Percentiles rank a stretch among this genome's conserved stretches.
Evolutionary conservation across 1,140 invertebrate genomes (phyloP).

Genomic region (Chrysomallon squamiferum): DNA sequence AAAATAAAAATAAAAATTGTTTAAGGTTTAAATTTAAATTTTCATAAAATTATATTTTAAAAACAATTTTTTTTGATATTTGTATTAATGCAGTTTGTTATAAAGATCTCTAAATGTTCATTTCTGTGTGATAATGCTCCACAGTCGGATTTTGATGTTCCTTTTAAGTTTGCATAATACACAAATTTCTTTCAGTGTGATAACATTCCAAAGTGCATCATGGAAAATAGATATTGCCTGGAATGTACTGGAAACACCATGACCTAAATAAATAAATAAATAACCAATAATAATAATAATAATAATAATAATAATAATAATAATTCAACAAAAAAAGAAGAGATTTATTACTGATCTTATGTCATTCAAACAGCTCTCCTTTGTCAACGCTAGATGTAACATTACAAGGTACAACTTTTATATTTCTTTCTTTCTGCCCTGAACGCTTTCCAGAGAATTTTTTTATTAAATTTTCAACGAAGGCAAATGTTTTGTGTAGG

Average conservation of each 20-base stretch:
- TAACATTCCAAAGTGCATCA: conserved; percentile 59
- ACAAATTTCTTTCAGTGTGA: conserved; percentile 74
- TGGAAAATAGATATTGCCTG: conserved; percentile 60
- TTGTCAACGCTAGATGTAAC: conserved; percentile 78
- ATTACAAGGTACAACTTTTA: conserved; percentile 68
- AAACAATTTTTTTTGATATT: too few species aligned
- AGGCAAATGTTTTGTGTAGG: conserved; percentile 19
- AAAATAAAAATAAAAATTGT: too few species aligned
- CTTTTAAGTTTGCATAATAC: conserved; percentile 80
- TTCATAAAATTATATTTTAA: too few species aligned
- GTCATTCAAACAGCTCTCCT: conserved; percentile 83
- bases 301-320: too few species aligned
- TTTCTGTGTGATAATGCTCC: conserved; percentile 34
- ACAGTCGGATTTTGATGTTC: conserved; percentile 68
- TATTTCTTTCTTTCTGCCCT: conserved; percentile 12
- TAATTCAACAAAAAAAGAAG: too few species aligned
- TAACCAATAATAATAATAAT: too few species aligned
- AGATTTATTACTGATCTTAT: too few species aligned
- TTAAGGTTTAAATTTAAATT: too few species aligned
- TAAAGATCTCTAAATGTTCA: conserved; percentile 1
- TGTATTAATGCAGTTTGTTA: too few species aligned
- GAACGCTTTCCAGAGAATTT: conserved; percentile 52
- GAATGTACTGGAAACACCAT: conserved; percentile 38
- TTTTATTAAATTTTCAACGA: conserved; percentile 57
- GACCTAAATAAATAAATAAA: too few species aligned